phyloP scores from a whole-genome alignment of 2,797 vertebrate species.

The Toxotes lorentzi region DNA sequence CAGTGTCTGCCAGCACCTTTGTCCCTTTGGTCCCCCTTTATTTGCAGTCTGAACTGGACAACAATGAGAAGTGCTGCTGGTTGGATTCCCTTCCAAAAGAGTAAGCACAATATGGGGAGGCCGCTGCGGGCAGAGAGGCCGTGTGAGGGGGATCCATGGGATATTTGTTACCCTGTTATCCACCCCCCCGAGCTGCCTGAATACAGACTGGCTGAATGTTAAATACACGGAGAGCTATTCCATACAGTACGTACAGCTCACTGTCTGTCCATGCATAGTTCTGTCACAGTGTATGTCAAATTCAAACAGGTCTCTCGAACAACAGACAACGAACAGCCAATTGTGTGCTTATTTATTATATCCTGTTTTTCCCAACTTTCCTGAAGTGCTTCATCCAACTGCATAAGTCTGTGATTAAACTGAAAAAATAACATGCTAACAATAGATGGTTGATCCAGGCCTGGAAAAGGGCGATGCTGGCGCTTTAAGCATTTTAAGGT shows the following conservation, averaged over 20 bases:
- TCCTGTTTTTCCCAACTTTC: background rate
- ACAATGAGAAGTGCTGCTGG: slow-evolving; percentile 87
- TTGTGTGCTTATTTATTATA: background rate
- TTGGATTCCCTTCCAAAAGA: slow-evolving; percentile 85
- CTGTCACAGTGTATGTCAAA: background rate
- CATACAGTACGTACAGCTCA: background rate
- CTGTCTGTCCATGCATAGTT: background rate
- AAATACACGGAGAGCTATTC: background rate
- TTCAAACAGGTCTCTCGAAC: background rate
- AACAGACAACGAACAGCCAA: no score
- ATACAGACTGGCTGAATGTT: slow-evolving; percentile 18
- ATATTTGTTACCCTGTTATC: slow-evolving; percentile 30
- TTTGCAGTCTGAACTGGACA: slow-evolving; percentile 67
- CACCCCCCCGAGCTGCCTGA: background rate
- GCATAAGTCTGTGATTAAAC: background rate
- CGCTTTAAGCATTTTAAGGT: no score
- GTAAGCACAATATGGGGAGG: slow-evolving; percentile 80
- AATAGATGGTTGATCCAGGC: background rate
- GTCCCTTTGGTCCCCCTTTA: slow-evolving; percentile 74
- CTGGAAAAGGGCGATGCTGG: background rate
- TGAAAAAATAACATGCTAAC: background rate
- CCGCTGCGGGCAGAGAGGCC: slow-evolving; percentile 64
- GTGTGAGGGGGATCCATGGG: slow-evolving; percentile 31
- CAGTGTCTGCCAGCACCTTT: slow-evolving; percentile 77
- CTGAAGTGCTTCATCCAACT: background rate